Conservation (phyloP, 2,113 vertebrate species). For the Pelecanus crispus region DNA sequence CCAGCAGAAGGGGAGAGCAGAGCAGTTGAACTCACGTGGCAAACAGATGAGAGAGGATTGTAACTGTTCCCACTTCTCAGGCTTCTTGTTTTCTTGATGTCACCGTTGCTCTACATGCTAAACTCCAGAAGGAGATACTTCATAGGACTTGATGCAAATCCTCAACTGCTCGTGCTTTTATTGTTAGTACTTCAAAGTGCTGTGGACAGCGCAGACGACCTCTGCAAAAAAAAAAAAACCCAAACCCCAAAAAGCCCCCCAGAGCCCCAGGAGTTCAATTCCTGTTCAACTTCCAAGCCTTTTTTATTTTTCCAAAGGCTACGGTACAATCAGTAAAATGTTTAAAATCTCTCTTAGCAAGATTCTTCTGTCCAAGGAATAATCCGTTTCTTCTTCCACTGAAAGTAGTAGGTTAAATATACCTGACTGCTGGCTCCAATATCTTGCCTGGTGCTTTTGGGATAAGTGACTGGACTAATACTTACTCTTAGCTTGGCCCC, state of each 20-base stretch:
- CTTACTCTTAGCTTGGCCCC: background rate
- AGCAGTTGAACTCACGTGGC: background rate
- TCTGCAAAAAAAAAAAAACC: background rate
- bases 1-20: background rate
- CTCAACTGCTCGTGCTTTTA: background rate
- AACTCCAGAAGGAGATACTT: background rate
- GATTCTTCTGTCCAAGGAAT: background rate
- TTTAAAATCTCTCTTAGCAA: background rate
- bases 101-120: background rate
- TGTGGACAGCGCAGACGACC: background rate
- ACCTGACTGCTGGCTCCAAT: background rate
- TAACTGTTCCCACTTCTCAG: background rate
- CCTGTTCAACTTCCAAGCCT: background rate
- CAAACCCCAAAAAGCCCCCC: no score
- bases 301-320: background rate
- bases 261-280: background rate
- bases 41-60: background rate
- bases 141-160: background rate
- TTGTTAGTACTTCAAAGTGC: background rate
- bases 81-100: background rate
- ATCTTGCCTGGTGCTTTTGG: background rate
- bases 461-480: background rate
- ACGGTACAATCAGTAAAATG: no score
- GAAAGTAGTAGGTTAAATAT: background rate
- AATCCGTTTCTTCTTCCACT: background rate